Evolutionary conservation across 2,888 invertebrate genomes (phyloP).

Genomic region (Cephus spinipes): DNA sequence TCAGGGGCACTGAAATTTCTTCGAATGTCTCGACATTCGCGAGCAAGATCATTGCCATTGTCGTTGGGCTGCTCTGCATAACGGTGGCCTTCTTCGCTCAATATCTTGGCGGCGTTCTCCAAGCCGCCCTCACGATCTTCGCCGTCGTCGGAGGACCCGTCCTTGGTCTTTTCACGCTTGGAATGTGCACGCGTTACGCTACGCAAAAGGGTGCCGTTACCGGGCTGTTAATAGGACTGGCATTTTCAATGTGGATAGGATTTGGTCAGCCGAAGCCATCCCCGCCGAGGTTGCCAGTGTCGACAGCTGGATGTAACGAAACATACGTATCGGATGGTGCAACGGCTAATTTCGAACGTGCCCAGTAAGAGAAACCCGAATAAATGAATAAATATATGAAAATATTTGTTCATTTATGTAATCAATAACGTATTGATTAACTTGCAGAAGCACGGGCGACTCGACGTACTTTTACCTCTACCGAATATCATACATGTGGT

Average conservation of each 20-base stretch:
- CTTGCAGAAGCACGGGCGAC: conserved; percentile 18
- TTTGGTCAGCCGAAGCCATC: conserved; percentile 82
- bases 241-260: conserved; percentile 84
- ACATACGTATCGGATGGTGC: conserved; percentile 11
- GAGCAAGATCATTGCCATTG: neutral
- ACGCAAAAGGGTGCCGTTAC: conserved; percentile 80
- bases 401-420: neutral
- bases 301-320: conserved; percentile 70
- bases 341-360: neutral
- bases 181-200: conserved; percentile 82
- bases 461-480: conserved; percentile 53
- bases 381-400: neutral
- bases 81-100: conserved; percentile 78
- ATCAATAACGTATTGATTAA: neutral
- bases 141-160: conserved; percentile 89
- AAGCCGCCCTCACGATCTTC: conserved; percentile 87
- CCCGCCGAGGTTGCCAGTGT: conserved; percentile 70
- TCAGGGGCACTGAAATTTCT: conserved; percentile 38
- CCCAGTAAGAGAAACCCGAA: neutral
- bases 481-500: conserved; percentile 60
- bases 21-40: conserved; percentile 28
- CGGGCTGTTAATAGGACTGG: conserved; percentile 76
- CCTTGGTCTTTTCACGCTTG: conserved; percentile 84
- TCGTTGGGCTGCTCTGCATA: conserved; percentile 74
- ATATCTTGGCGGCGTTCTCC: conserved; percentile 76